A percentile compares a stretch with the other conserved stretches of the same genome.
Conservation (phyloP, 2,113 vertebrate genomes). For the Pangasianodon hypophthalmus region DNA sequence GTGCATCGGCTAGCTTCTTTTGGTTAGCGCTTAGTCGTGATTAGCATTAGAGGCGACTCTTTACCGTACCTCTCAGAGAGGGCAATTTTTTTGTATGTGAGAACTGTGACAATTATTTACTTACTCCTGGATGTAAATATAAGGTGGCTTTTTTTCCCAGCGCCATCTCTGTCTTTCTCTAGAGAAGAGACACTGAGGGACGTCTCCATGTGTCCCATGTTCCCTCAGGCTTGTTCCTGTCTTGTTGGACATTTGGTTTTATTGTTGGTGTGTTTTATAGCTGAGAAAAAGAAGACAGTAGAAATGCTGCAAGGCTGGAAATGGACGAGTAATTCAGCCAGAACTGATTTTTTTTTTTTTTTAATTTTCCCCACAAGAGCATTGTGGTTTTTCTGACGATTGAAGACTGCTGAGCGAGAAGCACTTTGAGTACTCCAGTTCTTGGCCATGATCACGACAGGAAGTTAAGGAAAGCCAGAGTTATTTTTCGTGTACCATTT, state of each 20-base stretch:
- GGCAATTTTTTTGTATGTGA: neutral
- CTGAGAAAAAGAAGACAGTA: neutral
- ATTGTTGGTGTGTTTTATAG: slow-evolving; percentile 34
- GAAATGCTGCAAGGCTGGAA: slow-evolving; percentile 16
- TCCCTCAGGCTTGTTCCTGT: slow-evolving; percentile 17
- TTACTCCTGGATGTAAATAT: neutral
- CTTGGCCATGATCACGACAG: neutral
- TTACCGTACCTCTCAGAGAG: neutral
- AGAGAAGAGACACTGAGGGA: neutral
- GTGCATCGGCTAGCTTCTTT: neutral
- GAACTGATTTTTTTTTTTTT: neutral
- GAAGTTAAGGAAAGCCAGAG: neutral
- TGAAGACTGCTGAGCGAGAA: neutral
- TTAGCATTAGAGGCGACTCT: neutral
- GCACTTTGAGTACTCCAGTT: neutral
- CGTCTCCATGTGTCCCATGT: neutral
- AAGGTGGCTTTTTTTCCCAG: neutral
- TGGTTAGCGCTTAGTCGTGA: neutral
- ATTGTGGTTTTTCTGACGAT: neutral
- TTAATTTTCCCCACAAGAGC: neutral
- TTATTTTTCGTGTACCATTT: neutral
- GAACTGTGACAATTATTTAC: neutral
- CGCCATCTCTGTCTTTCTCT: neutral
- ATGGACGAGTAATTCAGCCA: neutral
- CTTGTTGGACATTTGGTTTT: neutral